Base-by-base conservation (phyloP, 2,113 vertebrate genomes). In the Ardeotis arabs region DNA sequence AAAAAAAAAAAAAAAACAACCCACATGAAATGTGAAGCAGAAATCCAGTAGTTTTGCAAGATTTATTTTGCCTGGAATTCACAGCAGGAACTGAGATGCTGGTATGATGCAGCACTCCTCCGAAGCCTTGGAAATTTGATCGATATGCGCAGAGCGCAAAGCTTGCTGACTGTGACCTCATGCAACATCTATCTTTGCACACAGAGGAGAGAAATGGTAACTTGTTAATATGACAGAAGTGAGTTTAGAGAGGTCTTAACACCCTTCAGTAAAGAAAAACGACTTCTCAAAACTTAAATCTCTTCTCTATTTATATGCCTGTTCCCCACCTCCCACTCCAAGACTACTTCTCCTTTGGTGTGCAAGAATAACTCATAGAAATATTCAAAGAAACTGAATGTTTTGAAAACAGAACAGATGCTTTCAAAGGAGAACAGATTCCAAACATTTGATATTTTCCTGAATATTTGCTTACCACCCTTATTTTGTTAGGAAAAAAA, bases 321-420 rank as follows among this genome's bases (percentile, higher is more conserved):
- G 28, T 47, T 94, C 50, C 62, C 66, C 62, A 95, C 55, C 15
- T 96, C 95, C 81, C 74, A 85, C 90, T 89, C 80, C 50, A 84
- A 84, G 77, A 78, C 86, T 87, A 58, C 60, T 93, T 62, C 64
- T 92, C 86, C 84, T 84, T 50, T 90, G 84, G 88, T 79, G 92
- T 55, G 59, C 68, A 79, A 94, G 87, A 96, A 95, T 96, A 96
- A 85, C 93, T 95, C 74, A 90, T 19, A 39, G 89, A 95, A 96
- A 94, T 63, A 95, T 87, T 92, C 87, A 87, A 84, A 92, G 87
- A 69, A 87, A 95, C 84, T 0, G 81, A 78, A 79, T 50, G 68
- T 95, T 91, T 95, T 89, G 95, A 95, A 96, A 95, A 89, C 83
- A 84, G 92, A 96, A 90, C 95, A 96, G 96, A 96, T 94, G 96